Conservation (phyloP, 1,140 invertebrate species). For the Zophobas morio region DNA sequence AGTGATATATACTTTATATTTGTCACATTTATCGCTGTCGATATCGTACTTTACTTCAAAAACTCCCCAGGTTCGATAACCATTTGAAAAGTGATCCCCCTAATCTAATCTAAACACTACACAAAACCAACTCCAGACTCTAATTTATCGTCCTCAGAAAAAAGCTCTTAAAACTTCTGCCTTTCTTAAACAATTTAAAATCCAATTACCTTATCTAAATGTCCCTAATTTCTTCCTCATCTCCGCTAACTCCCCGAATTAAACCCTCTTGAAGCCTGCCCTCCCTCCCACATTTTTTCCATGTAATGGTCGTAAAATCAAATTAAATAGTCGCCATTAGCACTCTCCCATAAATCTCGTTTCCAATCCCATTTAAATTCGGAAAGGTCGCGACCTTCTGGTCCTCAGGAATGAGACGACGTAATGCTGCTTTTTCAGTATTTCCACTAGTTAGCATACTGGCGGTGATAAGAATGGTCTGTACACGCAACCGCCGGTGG, state of each 20-base stretch:
- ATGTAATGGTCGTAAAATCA: neutral
- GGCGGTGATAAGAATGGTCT: constrained; percentile 40
- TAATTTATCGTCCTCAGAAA: no score
- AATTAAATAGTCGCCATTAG: constrained; percentile 25
- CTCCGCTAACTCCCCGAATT: neutral
- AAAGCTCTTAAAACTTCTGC: no score
- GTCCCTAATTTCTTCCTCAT: neutral
- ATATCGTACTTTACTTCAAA: no score
- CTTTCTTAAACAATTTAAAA: no score
- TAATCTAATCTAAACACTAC: no score
- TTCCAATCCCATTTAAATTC: constrained; percentile 25
- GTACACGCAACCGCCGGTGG: constrained; percentile 44
- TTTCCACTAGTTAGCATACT: constrained; percentile 33
- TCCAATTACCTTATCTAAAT: no score
- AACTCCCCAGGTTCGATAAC: no score
- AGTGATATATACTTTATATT: no score
- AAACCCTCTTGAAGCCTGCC: neutral
- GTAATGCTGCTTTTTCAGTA: constrained; percentile 2
- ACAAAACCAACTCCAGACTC: no score
- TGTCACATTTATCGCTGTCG: no score
- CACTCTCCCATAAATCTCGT: constrained; percentile 3
- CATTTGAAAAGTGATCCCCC: no score
- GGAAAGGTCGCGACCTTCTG: constrained; percentile 45
- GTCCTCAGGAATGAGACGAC: neutral
- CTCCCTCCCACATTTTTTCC: constrained; percentile 2